Percentiles rank a stretch among this genome's conserved stretches.
Conservation (phyloP, 2,888 invertebrate species). For the Patella depressa region DNA sequence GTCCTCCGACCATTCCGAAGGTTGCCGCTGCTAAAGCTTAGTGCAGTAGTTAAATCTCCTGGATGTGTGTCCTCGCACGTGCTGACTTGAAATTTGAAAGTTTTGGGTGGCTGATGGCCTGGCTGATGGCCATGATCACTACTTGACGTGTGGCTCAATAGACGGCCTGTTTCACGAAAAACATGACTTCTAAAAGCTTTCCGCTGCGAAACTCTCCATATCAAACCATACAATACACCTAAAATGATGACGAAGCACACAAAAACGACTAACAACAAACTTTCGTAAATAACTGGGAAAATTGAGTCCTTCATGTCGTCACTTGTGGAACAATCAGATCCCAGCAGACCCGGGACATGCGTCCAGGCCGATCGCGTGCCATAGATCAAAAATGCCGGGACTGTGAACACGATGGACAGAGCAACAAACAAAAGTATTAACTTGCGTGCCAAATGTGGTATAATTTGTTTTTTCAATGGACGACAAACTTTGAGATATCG, state of each 20-base stretch:
- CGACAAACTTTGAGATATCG: slow-evolving; percentile 54
- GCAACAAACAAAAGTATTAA: slow-evolving; percentile 41
- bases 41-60: background rate
- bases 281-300: slow-evolving; percentile 47
- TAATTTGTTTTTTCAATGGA: slow-evolving; percentile 50
- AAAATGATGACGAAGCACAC: slow-evolving; percentile 37
- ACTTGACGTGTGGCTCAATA: background rate
- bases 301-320: slow-evolving; percentile 38
- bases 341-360: slow-evolving; percentile 39
- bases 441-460: slow-evolving; percentile 41
- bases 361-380: slow-evolving; percentile 44
- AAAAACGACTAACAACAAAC: slow-evolving; percentile 45
- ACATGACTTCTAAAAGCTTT: slow-evolving; percentile 22
- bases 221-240: slow-evolving; percentile 42
- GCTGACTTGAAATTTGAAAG: no score
- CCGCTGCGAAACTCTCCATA: slow-evolving; percentile 39
- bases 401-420: slow-evolving; percentile 46
- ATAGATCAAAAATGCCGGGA: slow-evolving; percentile 50
- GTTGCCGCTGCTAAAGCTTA: background rate
- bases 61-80: no score
- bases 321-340: slow-evolving; percentile 53
- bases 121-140: no score
- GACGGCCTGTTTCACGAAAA: background rate
- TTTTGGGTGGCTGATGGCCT: no score
- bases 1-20: background rate